Evolutionary conservation across 2,113 vertebrate species (phyloP), one percentile per base, ranked within the genome.

Genomic region (Chrysemys picta): DNA sequence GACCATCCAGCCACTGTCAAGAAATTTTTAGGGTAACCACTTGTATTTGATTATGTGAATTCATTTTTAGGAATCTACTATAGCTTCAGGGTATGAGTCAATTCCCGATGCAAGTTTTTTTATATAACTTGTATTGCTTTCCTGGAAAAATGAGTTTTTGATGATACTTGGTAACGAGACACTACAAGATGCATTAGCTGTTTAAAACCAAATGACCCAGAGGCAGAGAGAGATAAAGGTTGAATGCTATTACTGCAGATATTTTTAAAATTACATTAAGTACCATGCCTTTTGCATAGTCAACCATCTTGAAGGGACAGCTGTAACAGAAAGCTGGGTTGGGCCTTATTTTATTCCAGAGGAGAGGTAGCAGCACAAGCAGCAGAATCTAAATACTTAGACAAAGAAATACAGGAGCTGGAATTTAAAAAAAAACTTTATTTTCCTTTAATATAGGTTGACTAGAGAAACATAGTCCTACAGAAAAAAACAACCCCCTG

Each of bases 121-220:
- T 76, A 56, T 89, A 83, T 76, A 85, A 53, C 53, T 78, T 89
- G 8, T 59, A 42, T 88, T 80, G 31, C 21, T 91, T 88, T 94
- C 16, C 81, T 94, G 35, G 10, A 80, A 57, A 85, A 47, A 80
- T 79, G 90, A 87, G 45, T 35, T 69, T 84, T 88, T 72, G 72
- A 89, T 91, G 57, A 85, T 53, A 31, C 76, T 69, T 85, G 21
- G 65, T 72, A 92, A 88, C 6, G 10, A 89, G 87, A 93, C 80
- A 59, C 52, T n/a, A 35, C 24, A 49, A 76, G 56, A 52, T 53
- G 49, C n/a, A 69, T 88, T 89, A 53, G 62, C 80, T 87, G 45
- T 89, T 89, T 75, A 56, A 91, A 72, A 57, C 59, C 59, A 81
- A 82, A 75, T 91, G 78, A 57, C 84, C 50, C 78, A 54, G 62